These are phyloP conservation scores for Carpatolechia fugitivella DNA, from an alignment of 2,888 invertebrate genomes.

Conservation along the genomic window DNA sequence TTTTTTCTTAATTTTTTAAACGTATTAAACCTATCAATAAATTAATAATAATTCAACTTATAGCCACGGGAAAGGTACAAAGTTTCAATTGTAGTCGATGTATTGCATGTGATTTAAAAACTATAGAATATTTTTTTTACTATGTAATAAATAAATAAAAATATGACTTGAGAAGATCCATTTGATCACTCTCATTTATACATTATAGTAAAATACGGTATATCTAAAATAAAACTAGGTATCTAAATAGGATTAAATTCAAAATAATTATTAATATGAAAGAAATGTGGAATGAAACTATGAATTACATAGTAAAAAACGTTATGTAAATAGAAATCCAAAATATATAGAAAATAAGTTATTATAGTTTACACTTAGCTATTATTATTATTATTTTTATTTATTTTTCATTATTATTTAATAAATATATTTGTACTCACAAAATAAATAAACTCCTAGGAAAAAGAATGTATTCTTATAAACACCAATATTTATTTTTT, in stretches of 20 bases:
- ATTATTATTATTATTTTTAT: not conserved
- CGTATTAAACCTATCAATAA: slow-evolving; percentile 17
- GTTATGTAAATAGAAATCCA: not conserved
- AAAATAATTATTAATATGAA: not conserved
- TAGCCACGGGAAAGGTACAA: slow-evolving; percentile 20
- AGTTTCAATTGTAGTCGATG: not conserved
- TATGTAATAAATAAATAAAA: too few species aligned
- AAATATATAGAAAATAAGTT: not conserved
- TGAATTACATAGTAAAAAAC: not conserved
- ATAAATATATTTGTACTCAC: not conserved
- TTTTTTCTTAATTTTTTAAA: not conserved
- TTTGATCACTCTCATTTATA: too few species aligned
- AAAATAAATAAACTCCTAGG: not conserved
- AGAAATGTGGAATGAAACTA: slow-evolving; percentile 1
- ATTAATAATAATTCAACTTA: slow-evolving; percentile 1
- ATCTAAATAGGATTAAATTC: not conserved
- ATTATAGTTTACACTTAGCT: not conserved
- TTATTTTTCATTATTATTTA: not conserved
- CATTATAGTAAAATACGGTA: too few species aligned
- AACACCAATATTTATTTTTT: too few species aligned
- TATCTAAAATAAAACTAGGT: not conserved
- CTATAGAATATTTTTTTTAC: too few species aligned
- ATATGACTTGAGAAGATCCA: too few species aligned
- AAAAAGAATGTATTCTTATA: too few species aligned
- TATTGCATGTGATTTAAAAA: not conserved